Percentiles rank a stretch among this genome's conserved stretches.
Evolutionary conservation across 2,113 vertebrate species (phyloP).

Genomic region (Psilopsiagon aymara): DNA sequence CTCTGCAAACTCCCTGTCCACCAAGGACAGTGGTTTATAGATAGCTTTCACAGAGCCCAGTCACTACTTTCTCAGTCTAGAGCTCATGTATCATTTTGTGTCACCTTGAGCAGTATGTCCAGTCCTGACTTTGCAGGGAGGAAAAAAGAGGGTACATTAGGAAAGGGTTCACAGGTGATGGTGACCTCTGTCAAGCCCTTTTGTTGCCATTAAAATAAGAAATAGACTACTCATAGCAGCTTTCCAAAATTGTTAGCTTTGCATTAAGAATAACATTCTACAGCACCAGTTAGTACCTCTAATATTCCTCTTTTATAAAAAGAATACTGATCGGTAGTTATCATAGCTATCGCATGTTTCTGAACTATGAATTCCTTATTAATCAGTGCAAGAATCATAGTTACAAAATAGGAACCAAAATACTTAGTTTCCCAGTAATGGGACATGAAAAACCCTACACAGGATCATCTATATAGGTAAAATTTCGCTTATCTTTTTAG

Average conservation of each 20-base stretch:
- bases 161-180: background rate
- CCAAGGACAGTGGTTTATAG: background rate
- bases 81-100: fast-evolving
- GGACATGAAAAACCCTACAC: background rate
- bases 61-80: background rate
- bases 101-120: background rate
- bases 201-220: background rate
- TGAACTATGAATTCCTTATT: background rate
- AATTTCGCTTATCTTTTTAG: background rate
- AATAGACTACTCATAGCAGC: background rate
- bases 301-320: background rate
- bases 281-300: background rate
- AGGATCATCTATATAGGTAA: background rate
- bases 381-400: background rate
- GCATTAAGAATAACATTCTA: background rate
- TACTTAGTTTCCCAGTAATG: background rate
- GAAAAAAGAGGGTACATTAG: background rate
- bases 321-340: background rate
- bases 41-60: background rate
- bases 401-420: background rate
- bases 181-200: background rate
- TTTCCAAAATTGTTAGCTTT: background rate
- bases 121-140: background rate
- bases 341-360: background rate
- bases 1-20: background rate